A percentile compares a stretch with the other conserved stretches of the same genome.
Evolutionary conservation across 1,140 invertebrate genomes (phyloP).

Genomic region (Zaprionus camerounensis): DNA sequence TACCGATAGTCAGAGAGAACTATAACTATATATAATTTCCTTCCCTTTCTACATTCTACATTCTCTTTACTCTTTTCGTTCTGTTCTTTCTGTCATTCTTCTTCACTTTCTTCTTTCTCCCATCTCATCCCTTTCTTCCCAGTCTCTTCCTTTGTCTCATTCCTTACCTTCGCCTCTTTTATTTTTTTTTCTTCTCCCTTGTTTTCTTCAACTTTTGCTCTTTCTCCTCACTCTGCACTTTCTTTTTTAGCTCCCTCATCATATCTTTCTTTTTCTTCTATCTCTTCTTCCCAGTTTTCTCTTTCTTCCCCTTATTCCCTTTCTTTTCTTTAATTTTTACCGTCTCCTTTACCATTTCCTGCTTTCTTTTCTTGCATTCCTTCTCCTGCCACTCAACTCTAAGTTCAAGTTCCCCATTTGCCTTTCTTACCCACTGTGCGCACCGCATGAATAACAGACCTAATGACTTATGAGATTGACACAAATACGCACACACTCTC

Average conservation of each 20-base stretch:
- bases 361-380: not conserved
- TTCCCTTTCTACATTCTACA: too few relatives aligned
- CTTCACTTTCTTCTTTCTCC: not conserved
- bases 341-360: too few relatives aligned
- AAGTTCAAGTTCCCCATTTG: not conserved
- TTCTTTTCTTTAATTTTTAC: not conserved
- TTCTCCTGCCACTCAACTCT: too few relatives aligned
- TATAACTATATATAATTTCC: too few relatives aligned
- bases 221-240: too few relatives aligned
- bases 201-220: not conserved
- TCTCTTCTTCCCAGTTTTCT: not conserved
- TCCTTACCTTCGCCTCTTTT: too few relatives aligned
- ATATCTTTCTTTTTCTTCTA: not conserved
- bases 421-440: slow-evolving; percentile 24
- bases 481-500: slow-evolving; percentile 5
- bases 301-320: too few relatives aligned
- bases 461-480: slow-evolving; percentile 32
- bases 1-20: too few relatives aligned
- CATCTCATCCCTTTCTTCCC: not conserved
- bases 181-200: too few relatives aligned
- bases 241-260: too few relatives aligned
- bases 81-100: not conserved
- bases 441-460: slow-evolving; percentile 21
- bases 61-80: too few relatives aligned
- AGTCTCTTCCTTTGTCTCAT: too few relatives aligned